Percentiles rank a stretch among this genome's conserved stretches.
These are phyloP conservation scores for Peromyscus leucopus DNA, from an alignment of 2,113 vertebrate genomes.

Conservation along the genomic window DNA sequence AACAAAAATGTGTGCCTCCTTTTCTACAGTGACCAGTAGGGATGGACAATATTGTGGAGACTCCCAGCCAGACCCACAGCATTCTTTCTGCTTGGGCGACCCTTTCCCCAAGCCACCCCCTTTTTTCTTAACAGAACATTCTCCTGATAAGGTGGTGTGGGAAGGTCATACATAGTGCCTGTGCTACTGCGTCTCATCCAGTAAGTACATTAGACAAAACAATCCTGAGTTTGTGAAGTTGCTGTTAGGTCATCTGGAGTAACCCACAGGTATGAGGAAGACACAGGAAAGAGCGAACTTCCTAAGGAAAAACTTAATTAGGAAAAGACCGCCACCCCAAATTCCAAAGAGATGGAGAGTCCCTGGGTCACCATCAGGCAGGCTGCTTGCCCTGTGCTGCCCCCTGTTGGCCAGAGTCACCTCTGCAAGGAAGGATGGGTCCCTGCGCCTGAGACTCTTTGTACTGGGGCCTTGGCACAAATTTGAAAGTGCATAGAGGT, in stretches of 20 bases:
- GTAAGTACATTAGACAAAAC: neutral
- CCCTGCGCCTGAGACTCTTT: no score
- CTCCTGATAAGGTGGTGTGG: neutral
- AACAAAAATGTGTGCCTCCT: neutral
- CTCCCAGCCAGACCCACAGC: neutral
- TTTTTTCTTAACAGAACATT: neutral
- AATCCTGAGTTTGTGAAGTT: neutral
- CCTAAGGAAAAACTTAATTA: neutral
- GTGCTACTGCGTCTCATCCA: fast-evolving
- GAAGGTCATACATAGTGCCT: neutral
- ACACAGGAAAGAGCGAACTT: neutral
- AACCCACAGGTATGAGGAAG: neutral
- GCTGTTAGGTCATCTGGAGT: neutral
- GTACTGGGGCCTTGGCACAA: neutral
- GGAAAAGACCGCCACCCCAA: neutral
- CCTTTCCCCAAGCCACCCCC: neutral
- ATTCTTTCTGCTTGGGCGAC: no score
- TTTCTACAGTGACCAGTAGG: neutral
- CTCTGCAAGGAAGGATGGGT: neutral
- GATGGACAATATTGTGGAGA: neutral
- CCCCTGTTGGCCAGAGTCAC: constrained; percentile 15
- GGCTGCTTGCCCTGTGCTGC: constrained; percentile 30
- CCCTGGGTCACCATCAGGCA: fast-evolving
- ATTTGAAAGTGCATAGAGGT: no score
- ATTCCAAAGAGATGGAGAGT: neutral